Evolutionary conservation across 92 coral and sea anemone genomes (phyloP), one percentile per base, ranked within the genome.

Genomic region (Isaurus tuberculatus): DNA sequence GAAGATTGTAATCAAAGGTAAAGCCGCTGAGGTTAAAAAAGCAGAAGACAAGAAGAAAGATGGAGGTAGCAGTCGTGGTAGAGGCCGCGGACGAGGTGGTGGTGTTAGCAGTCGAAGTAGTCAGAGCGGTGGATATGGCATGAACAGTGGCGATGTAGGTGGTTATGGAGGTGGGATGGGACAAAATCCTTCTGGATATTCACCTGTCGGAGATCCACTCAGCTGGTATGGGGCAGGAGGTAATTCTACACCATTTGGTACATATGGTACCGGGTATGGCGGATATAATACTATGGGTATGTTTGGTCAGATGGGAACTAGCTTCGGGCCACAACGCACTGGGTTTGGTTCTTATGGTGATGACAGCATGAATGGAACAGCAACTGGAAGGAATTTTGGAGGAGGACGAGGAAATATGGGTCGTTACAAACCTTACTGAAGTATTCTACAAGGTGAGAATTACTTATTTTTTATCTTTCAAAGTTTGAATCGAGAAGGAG

Each of bases 1-100:
- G 67, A 90, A 87, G 42, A 75, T 95, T 61, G 68, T 78, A 53
- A 79, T 95, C 40, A 83, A 80, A 70, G 95, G 94, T 5, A 92
- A 92, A 73, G 42, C 19, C 61, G 98, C 84, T 14, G 98, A 94
- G 84, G 60, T 89, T 65, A 93, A 93, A 86, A 93, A 93, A 72
- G 97, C 97, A 7, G 92, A 85, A 22, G 90, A 91, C 58, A 86
- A 85, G 46, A 90, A 84, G 64, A 66, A 84, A 34, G 79, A 73
- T 28, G 68, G 82, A 6, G 81, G 71, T 30, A 91, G 88, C 10
- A 80, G 64, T n/a, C 84, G 88, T 6, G 81, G 89, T 1, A 64
- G 85, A 5, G 72, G 91, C 2, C 32, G 93, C 16, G 84, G 91
- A 17, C 64, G 92, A 31, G 82, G 94, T 0, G 83, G 94, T 44